Evolutionary conservation across 2,113 vertebrate genomes (phyloP), one percentile per base, ranked within the genome.

Genomic region (Forbesichthys agassizii): DNA sequence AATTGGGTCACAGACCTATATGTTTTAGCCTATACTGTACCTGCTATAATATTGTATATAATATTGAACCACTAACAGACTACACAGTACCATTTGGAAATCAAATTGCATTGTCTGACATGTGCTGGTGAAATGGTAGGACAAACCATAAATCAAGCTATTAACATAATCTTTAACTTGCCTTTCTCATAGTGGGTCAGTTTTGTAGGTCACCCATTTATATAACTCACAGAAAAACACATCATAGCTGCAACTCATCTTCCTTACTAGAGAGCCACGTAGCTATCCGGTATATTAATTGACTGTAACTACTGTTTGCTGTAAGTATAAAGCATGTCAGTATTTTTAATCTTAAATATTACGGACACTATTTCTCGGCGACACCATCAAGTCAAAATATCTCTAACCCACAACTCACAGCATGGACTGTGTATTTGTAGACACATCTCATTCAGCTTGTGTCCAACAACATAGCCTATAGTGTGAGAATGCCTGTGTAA

Each of bases 361-460:
- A 56, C 48, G 59, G 60, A 67, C 33, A 53, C 1, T n/a, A 67
- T 74, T 73, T 74, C 62, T 65, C 59, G 65, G 47, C 62, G 58
- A 27, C 58, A 71, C 14, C 61, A 33, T 67, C 20, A 77, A 79
- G 73, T 73, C 56, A 68, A 71, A 65, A 63, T 68, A 62, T 67
- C 61, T 11, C 60, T 61, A 54, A 68, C 42, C 66, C 67, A 65
- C 72, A 53, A 33, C 55, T 68, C 49, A 71, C 53, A 79, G 47
- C 64, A 62, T 18, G 55, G 56, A 71, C 73, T 65, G 68, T 47
- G 64, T 68, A 79, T 51, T 61, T 54, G 18, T 51, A 56, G 57
- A 27, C n/a, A 73, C 77, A 77, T 84, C 73, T 72, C 69, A 66
- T 46, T 81, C 27, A 74, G 68, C 75, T 69, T 16, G 47, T 58